Conservation (phyloP, 2,797 vertebrate genomes). For the Lepilemur septentrionalis region DNA sequence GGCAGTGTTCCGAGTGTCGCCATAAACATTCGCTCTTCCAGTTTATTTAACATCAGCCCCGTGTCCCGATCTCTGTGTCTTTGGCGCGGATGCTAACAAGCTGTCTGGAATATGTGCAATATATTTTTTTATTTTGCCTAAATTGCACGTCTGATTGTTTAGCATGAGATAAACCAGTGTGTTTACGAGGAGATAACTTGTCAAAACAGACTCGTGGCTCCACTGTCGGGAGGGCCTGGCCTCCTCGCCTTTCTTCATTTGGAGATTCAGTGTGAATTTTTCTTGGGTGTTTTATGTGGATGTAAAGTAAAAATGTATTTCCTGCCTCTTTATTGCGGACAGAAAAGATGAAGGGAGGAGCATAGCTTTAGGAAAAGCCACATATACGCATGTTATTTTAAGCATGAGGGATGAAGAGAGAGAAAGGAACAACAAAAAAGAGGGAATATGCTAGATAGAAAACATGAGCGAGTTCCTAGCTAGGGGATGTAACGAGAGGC, state of each 20-base stretch:
- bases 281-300: not conserved
- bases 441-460: not conserved
- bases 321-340: not conserved
- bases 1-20: not conserved
- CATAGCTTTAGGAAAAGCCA: not conserved
- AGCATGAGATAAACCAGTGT: conserved; percentile 22
- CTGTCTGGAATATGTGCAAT: not conserved
- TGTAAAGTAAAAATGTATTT: conserved; percentile 33
- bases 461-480: not conserved
- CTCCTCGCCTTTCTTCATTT: not conserved
- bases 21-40: not conserved
- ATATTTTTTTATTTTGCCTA: not conserved
- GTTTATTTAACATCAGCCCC: not conserved
- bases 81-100: not conserved
- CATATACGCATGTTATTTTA: not conserved
- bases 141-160: not conserved
- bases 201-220: not conserved
- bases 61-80: not conserved
- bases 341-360: not conserved
- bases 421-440: not conserved
- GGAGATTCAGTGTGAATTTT: not conserved
- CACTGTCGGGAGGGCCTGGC: not conserved
- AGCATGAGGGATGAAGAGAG: not conserved
- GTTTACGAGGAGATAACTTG: conserved; percentile 34
- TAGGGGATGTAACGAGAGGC: not conserved